Evolutionary conservation across 2,113 vertebrate species (phyloP), one percentile per base, ranked within the genome.

Genomic region (Morone chrysops): DNA sequence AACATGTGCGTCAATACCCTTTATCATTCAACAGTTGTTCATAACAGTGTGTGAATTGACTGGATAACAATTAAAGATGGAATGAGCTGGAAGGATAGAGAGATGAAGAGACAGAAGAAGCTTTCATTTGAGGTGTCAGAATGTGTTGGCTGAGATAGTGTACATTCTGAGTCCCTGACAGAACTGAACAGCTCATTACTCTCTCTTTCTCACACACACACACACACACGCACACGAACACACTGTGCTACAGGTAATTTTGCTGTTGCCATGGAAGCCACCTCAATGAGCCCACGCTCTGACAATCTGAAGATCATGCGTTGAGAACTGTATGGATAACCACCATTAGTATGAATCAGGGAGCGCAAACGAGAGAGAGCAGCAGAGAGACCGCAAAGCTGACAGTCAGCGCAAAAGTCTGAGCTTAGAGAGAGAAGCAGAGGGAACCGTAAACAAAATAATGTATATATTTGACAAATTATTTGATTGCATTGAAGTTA

Each of bases 211-310:
- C 66, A 36, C 18, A 50, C 45, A n/a, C 63, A 65, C 59, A 79
- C 71, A 71, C 54, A 60, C 62, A 76, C 67, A 51, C 18, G 51
- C 57, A 45, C 13, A 65, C 41, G 36, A 51, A 60, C 51, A 51
- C 81, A 25, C 6, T 2, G 48, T 72, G 45, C 53, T 68, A 90
- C 87, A 93, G 91, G 93, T 94, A 82, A 92, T 87, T 66, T 70
- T 83, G 40, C 78, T 76, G 93, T 94, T 94, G 86, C 90, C 92
- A 94, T 93, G 90, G 90, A 70, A 92, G 78, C 88, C 77, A 62
- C 70, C n/a, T 87, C 61, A 81, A 84, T 57, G 77, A 86, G 81
- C 89, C 89, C 86, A 91, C 76, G 38, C 84, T 80, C 53, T 25
- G 66, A 78, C 60, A 51, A 57, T 61, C 36, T 57, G 18, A 51